phyloP scores from a whole-genome alignment of 2,113 vertebrate genomes.

The Leptodactylus fuscus region DNA sequence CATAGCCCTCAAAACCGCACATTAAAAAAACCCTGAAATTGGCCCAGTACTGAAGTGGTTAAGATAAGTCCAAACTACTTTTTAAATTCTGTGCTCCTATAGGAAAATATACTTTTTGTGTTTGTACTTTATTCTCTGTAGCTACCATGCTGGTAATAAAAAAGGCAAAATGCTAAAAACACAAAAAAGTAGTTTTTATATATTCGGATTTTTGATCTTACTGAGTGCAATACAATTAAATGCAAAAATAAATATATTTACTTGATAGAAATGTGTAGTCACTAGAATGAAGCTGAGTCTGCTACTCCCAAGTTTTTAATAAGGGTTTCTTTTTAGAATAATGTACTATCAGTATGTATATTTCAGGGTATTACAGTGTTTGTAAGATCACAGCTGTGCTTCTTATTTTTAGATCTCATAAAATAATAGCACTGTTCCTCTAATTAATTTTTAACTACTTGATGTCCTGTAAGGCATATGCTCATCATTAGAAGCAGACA shows the following conservation, averaged over 20 bases:
- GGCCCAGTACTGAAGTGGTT: no score
- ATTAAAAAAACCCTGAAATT: no score
- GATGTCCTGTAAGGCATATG: no score
- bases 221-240: not conserved
- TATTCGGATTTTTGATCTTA: not conserved
- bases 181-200: not conserved
- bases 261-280: not conserved
- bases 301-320: not conserved
- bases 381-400: no score
- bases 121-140: not conserved
- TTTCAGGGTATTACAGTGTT: not conserved
- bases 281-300: not conserved
- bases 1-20: no score
- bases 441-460: no score
- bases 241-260: not conserved
- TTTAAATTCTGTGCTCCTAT: not conserved
- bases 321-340: not conserved
- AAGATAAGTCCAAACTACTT: conserved; percentile 9
- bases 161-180: not conserved
- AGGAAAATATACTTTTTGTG: not conserved
- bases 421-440: no score
- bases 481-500: no score
- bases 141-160: conserved; percentile 9
- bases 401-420: no score
- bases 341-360: not conserved